A percentile compares a stretch with the other conserved stretches of the same genome.
phyloP scores from a whole-genome alignment of 2,113 vertebrate genomes.

The Clarias gariepinus region DNA sequence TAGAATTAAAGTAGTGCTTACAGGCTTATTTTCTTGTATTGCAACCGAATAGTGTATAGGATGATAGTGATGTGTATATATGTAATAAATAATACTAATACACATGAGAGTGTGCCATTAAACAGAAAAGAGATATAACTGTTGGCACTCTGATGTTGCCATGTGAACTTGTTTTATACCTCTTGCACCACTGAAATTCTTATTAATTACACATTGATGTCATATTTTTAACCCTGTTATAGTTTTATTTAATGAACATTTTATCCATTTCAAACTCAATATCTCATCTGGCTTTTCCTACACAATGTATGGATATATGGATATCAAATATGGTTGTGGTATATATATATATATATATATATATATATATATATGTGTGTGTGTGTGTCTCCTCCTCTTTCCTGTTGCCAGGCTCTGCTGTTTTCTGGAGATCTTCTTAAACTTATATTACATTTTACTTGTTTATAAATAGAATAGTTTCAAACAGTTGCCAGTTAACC shows the following conservation, averaged over 20 bases:
- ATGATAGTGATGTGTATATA: neutral
- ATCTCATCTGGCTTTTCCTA: neutral
- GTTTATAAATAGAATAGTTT: neutral
- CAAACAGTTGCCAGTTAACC: neutral
- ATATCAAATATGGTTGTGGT: too few species aligned
- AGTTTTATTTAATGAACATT: neutral
- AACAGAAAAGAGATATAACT: neutral
- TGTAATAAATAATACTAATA: neutral
- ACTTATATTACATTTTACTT: neutral
- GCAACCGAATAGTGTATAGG: neutral
- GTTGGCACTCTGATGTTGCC: neutral
- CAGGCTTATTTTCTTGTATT: neutral
- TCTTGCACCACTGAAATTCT: neutral
- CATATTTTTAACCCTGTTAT: neutral
- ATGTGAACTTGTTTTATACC: neutral
- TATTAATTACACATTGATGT: neutral
- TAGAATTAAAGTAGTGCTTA: neutral
- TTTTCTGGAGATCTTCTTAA: too few species aligned
- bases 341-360: too few species aligned
- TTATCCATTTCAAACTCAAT: neutral
- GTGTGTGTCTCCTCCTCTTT: too few species aligned
- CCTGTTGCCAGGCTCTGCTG: too few species aligned
- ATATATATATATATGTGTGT: too few species aligned
- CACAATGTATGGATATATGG: too few species aligned
- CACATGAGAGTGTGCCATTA: neutral